Conservation (phyloP, 2,797 vertebrate species). For the Rhynchonycteris naso region DNA sequence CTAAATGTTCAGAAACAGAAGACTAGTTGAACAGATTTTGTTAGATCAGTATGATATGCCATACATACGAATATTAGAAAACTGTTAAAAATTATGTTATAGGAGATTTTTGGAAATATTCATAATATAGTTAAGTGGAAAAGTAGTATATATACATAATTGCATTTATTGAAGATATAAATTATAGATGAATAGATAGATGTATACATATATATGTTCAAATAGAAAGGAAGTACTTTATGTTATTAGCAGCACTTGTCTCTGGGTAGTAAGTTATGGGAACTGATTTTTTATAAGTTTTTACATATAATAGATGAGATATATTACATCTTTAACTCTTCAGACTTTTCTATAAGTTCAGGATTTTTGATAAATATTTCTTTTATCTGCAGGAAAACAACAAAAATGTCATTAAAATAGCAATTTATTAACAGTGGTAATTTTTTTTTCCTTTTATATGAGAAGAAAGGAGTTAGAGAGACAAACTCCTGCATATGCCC, state of each 20-base stretch:
- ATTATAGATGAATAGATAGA: background rate
- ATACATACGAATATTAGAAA: background rate
- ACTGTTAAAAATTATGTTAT: background rate
- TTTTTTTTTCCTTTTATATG: too few relatives aligned
- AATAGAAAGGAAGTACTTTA: background rate
- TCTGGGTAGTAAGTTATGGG: background rate
- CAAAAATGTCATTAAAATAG: background rate
- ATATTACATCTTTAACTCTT: background rate
- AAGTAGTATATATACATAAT: background rate
- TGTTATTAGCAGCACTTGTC: background rate
- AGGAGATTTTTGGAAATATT: constrained; percentile 7
- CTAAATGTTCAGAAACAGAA: background rate
- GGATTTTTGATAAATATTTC: background rate
- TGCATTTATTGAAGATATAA: background rate
- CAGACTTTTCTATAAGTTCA: background rate
- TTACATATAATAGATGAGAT: background rate
- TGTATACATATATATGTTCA: background rate
- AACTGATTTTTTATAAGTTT: background rate
- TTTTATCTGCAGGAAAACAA: constrained; percentile 2
- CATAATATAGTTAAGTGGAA: background rate
- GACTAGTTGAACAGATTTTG: background rate
- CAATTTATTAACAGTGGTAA: background rate
- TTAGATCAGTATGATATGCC: background rate
- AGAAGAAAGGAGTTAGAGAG: too few relatives aligned
- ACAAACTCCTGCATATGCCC: too few relatives aligned